phyloP scores from a whole-genome alignment of 2,888 invertebrate genomes.

The Drosophila stalkeri region DNA sequence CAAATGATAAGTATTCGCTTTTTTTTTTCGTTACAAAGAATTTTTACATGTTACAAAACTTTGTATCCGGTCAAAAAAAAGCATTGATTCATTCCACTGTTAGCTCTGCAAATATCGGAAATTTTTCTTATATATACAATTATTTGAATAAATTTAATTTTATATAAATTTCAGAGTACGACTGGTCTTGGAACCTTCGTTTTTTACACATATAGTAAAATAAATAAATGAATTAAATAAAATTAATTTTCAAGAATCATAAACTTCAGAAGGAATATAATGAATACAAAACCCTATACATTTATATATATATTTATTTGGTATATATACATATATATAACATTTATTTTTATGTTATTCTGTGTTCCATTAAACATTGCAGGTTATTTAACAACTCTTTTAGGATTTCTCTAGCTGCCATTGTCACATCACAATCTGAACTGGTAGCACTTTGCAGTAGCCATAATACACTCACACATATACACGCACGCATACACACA shows the following conservation, averaged over 20 bases:
- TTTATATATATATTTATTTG: too few relatives aligned
- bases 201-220: too few relatives aligned
- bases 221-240: too few relatives aligned
- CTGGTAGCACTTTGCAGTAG: constrained; percentile 67
- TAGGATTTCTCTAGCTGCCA: constrained; percentile 7
- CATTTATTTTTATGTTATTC: neutral
- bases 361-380: neutral
- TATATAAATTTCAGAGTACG: too few relatives aligned
- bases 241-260: too few relatives aligned
- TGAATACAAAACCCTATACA: too few relatives aligned
- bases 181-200: too few relatives aligned
- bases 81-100: neutral
- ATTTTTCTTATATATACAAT: too few relatives aligned
- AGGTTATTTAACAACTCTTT: constrained; percentile 21
- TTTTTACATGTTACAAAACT: neutral
- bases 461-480: constrained; percentile 22
- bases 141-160: too few relatives aligned
- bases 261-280: too few relatives aligned
- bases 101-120: too few relatives aligned
- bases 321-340: neutral
- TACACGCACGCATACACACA: constrained; percentile 10
- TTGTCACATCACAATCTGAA: constrained; percentile 34
- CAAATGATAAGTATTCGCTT: neutral
- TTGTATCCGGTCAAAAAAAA: too few relatives aligned
- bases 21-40: neutral